Percentiles rank a stretch among this genome's conserved stretches.
Evolutionary conservation across 2,888 invertebrate genomes (phyloP).

Genomic region (Idaea biselata): DNA sequence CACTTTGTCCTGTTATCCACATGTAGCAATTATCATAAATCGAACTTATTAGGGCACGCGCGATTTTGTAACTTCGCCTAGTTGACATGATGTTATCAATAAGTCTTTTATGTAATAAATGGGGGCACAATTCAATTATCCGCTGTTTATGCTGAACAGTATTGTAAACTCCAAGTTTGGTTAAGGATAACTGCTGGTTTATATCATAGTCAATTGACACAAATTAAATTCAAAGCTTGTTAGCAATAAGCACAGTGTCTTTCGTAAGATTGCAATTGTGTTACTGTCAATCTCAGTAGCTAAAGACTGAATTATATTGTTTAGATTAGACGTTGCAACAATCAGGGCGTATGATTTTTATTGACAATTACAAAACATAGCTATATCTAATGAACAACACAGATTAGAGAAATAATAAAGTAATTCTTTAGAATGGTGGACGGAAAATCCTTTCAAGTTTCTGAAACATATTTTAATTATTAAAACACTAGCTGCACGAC

Average conservation of each 20-base stretch:
- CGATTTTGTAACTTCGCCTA: constrained; percentile 43
- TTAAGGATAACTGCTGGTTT: constrained; percentile 24
- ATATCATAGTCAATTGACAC: constrained; percentile 30
- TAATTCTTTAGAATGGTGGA: too few species aligned
- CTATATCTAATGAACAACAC: background rate
- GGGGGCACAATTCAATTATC: constrained; percentile 39
- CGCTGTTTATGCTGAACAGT: constrained; percentile 19
- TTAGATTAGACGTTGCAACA: background rate
- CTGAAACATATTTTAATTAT: too few species aligned
- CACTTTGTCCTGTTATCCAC: constrained; percentile 28
- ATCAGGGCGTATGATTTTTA: background rate
- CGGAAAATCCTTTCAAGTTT: too few species aligned
- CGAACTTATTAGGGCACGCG: constrained; percentile 30
- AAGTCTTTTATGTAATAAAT: constrained; percentile 51
- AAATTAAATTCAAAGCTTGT: constrained; percentile 31
- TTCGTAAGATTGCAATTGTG: constrained; percentile 24
- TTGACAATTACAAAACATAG: background rate
- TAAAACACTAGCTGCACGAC: too few species aligned
- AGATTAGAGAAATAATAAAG: background rate
- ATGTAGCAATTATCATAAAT: constrained; percentile 32
- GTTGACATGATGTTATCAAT: constrained; percentile 41
- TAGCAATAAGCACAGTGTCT: constrained; percentile 23
- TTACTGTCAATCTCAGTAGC: constrained; percentile 20
- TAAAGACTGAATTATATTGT: constrained; percentile 15
- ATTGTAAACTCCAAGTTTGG: constrained; percentile 28